phyloP scores from a whole-genome alignment of 2,797 vertebrate species.

The Babyrousa celebensis region DNA sequence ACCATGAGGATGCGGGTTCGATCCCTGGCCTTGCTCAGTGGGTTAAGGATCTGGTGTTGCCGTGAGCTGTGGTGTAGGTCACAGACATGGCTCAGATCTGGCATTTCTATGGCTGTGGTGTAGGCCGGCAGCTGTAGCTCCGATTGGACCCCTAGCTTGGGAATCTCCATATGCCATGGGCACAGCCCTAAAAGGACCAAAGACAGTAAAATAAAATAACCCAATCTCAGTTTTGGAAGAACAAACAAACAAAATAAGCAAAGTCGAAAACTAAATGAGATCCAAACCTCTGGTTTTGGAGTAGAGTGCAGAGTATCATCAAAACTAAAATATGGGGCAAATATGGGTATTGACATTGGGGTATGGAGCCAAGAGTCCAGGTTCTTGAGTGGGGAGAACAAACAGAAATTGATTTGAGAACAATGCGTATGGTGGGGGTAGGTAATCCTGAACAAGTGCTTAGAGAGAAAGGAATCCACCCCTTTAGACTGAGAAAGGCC shows the following conservation, averaged over 20 bases:
- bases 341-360: not conserved
- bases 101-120: no score
- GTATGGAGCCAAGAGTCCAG: not conserved
- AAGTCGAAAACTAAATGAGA: conserved; percentile 35
- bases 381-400: not conserved
- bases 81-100: no score
- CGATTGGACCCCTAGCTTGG: no score
- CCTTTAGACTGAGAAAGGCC: not conserved
- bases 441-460: not conserved
- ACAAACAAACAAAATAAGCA: conserved; percentile 37
- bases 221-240: conserved; percentile 54
- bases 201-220: conserved; percentile 3
- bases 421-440: not conserved
- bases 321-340: not conserved
- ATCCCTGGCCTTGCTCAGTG: no score
- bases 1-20: no score
- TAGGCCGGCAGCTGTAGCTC: no score
- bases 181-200: no score
- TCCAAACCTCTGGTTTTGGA: conserved; percentile 37
- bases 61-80: no score
- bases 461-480: conserved; percentile 3
- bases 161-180: no score
- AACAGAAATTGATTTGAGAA: not conserved
- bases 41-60: no score
- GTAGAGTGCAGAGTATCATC: not conserved